Base-by-base conservation (phyloP, 2,113 vertebrate genomes). In the Erinaceus europaeus region DNA sequence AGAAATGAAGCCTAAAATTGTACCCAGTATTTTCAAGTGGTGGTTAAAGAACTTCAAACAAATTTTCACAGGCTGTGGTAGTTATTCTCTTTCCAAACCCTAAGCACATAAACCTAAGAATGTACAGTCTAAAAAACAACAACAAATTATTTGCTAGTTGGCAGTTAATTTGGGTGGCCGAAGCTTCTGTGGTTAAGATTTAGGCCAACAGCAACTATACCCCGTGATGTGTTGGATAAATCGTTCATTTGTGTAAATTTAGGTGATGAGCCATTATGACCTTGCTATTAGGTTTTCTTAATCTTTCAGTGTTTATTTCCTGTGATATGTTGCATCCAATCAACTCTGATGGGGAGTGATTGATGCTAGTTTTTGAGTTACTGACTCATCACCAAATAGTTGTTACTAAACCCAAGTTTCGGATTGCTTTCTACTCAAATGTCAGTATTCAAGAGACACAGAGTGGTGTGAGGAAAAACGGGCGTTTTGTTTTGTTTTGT, bases 241-340 rank as follows among this genome's bases (percentile, higher is more conserved):
- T 42, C 4, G 32, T 79, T 59, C 17, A 50, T 84, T 71, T 46
- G 25, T 14, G 62, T 36, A 59, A 20, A 74, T 21, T 76, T n/a
- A 5, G 27, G n/a, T n/a, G 34, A 27, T 40, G n/a, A 27, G 18
- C 3, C 9, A 10, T 14, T 9, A 2, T 48, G 23, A 14, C n/a
- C n/a, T 62, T 34, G 52, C 52, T 68, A 5, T 21, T 27, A 61
- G 9, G 59, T 50, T 52, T 67, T 59, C 44, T 75, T 53, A 73
- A 10, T 80, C 55, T 75, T 59, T 64, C 15, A 44, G 0, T 86
- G 27, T 67, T 89, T 8, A 48, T 23, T 25, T 61, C 18, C 21
- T 2, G 13, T n/a, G 27, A 6, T 1, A 46, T 59, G 55, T 3
- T 69, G 20, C 4, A 21, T 55, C 15, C 15, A 8, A 0, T 36